Evolutionary conservation across 2,113 vertebrate genomes (phyloP).

Genomic region (Colius striatus): DNA sequence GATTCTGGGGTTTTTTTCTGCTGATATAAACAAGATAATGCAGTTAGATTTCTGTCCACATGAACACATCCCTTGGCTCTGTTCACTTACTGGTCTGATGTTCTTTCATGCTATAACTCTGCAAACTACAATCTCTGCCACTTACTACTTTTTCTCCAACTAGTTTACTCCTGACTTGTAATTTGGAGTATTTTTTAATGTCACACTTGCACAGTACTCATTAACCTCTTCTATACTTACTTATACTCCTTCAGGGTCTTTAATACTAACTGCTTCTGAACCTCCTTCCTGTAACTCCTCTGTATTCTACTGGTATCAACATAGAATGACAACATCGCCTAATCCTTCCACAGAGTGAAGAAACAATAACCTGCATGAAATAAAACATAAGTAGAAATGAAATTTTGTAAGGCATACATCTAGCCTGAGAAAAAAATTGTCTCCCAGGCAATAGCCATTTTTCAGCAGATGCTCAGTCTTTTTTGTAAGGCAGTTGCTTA

Average conservation of each 20-base stretch:
- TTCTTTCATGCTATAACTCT: not conserved
- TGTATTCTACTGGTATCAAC: not conserved
- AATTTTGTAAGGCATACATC: not conserved
- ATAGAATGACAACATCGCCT: not conserved
- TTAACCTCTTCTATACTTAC: not conserved
- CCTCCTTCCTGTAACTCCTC: not conserved
- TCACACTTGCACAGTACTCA: not conserved
- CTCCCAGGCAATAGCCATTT: constrained; percentile 6
- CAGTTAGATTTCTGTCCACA: not conserved
- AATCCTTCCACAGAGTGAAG: not conserved
- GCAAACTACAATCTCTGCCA: not conserved
- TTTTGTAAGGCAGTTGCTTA: not conserved
- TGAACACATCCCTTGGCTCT: not conserved
- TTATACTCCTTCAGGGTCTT: not conserved
- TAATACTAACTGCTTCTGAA: not conserved
- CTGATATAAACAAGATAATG: not conserved
- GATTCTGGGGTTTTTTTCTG: not conserved
- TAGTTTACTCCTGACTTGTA: not conserved
- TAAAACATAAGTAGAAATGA: not conserved
- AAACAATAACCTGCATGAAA: not conserved
- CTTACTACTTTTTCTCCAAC: not conserved
- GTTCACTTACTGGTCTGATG: not conserved
- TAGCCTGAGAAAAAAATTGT: not conserved
- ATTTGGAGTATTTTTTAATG: not conserved
- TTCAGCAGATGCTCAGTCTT: not conserved